phyloP scores from a whole-genome alignment of 2,888 invertebrate species.

The Yponomeuta plumbellus region DNA sequence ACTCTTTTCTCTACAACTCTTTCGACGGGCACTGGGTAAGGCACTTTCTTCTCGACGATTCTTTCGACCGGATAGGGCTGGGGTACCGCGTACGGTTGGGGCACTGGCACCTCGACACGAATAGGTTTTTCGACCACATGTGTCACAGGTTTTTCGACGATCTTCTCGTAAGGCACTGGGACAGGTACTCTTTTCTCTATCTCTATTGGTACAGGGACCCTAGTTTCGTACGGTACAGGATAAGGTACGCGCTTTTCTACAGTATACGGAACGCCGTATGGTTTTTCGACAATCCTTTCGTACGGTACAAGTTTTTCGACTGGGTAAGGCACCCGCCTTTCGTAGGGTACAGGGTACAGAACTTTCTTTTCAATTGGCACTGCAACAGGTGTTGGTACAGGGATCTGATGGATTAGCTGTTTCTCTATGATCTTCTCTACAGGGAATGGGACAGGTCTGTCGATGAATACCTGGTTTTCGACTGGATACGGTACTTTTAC shows the following conservation, averaged over 20 bases:
- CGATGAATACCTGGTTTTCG: slow-evolving; percentile 71
- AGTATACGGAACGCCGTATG: slow-evolving; percentile 51
- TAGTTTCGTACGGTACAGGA: slow-evolving; percentile 60
- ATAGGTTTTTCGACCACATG: slow-evolving; percentile 62
- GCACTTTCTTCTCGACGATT: slow-evolving; percentile 68
- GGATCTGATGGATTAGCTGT: slow-evolving; percentile 53
- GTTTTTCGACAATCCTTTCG: slow-evolving; percentile 40
- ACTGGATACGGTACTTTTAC: slow-evolving; percentile 62
- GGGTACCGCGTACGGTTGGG: slow-evolving; percentile 53
- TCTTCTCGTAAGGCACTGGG: slow-evolving; percentile 63
- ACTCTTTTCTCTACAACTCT: slow-evolving; percentile 68
- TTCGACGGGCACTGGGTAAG: slow-evolving; percentile 60
- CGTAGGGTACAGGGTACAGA: slow-evolving; percentile 50
- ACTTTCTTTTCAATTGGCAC: slow-evolving; percentile 56
- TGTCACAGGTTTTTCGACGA: slow-evolving; percentile 74
- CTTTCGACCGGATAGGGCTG: slow-evolving; percentile 72
- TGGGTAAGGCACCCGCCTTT: slow-evolving; percentile 66
- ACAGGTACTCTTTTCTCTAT: slow-evolving; percentile 63
- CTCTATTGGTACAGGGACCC: slow-evolving; percentile 67
- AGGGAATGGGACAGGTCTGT: slow-evolving; percentile 63
- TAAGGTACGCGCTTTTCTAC: slow-evolving; percentile 70
- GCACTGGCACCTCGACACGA: slow-evolving; percentile 58
- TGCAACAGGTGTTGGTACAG: slow-evolving; percentile 63
- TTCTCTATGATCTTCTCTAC: slow-evolving; percentile 74
- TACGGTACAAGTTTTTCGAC: slow-evolving; percentile 27